phyloP scores from a whole-genome alignment of 2,113 vertebrate species.

The Leucoraja erinaceus region DNA sequence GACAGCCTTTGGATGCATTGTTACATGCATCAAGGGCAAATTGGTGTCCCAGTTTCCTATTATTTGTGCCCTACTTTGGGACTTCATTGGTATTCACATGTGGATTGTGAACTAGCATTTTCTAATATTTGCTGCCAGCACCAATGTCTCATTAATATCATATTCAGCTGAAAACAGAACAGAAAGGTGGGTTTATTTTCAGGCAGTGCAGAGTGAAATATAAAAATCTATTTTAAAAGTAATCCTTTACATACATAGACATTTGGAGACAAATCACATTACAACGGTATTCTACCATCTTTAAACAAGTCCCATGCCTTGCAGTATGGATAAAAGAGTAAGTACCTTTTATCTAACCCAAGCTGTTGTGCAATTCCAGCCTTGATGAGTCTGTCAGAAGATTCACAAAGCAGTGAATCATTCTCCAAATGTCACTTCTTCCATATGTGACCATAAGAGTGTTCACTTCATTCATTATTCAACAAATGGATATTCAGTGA shows the following conservation, averaged over 20 bases:
- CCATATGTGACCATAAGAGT: not conserved
- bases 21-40: conserved; percentile 9
- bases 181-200: not conserved
- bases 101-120: conserved; percentile 20
- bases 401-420: not conserved
- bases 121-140: conserved; percentile 21
- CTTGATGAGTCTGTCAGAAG: not conserved
- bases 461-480: no score
- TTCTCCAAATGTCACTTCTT: not conserved
- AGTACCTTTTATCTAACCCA: not conserved
- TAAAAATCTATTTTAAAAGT: not conserved
- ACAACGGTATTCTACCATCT: not conserved
- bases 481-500: no score
- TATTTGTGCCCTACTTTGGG: not conserved
- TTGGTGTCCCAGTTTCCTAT: conserved; percentile 10
- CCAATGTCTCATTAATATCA: not conserved
- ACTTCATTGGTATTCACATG: conserved; percentile 33
- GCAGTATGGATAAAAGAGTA: not conserved
- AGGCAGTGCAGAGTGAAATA: not conserved
- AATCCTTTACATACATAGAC: not conserved
- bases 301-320: not conserved
- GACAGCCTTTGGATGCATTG: not conserved
- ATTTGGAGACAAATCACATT: not conserved
- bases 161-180: not conserved
- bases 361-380: not conserved